Evolutionary conservation across 2,888 invertebrate species (phyloP).

Genomic region (Melangyna quadrimaculata): DNA sequence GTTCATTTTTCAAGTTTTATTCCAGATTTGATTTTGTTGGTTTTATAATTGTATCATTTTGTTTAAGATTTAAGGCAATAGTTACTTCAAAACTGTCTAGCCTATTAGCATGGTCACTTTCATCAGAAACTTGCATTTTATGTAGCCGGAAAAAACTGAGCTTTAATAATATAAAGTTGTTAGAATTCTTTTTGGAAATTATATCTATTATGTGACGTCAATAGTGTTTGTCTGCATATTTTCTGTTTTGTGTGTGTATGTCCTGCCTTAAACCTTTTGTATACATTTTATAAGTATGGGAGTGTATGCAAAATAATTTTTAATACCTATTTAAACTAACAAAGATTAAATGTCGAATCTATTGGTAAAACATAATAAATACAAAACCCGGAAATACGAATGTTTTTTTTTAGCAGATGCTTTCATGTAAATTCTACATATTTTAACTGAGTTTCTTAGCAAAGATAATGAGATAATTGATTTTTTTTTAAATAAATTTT

Average conservation of each 20-base stretch:
- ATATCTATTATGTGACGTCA: not conserved
- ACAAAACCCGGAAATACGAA: no score
- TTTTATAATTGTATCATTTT: not conserved
- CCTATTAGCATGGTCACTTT: not conserved
- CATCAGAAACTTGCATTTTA: not conserved
- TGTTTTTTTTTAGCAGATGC: no score
- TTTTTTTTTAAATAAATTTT: no score
- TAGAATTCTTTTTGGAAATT: not conserved
- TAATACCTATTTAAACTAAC: not conserved
- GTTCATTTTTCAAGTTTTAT: not conserved
- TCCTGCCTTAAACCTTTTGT: not conserved
- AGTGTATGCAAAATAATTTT: not conserved
- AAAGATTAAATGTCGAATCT: not conserved
- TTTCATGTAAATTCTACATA: no score
- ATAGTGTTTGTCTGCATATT: not conserved
- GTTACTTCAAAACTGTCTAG: not conserved
- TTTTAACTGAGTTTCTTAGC: no score
- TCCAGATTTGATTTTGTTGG: not conserved
- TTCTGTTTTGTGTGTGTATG: not conserved
- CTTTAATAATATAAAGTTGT: not conserved
- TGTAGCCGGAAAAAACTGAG: slow-evolving; percentile 8
- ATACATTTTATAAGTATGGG: not conserved
- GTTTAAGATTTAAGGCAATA: not conserved
- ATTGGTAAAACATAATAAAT: no score
- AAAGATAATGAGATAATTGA: no score